Base-by-base conservation (phyloP, 2,113 vertebrate genomes). In the Melanerpes formicivorus region DNA sequence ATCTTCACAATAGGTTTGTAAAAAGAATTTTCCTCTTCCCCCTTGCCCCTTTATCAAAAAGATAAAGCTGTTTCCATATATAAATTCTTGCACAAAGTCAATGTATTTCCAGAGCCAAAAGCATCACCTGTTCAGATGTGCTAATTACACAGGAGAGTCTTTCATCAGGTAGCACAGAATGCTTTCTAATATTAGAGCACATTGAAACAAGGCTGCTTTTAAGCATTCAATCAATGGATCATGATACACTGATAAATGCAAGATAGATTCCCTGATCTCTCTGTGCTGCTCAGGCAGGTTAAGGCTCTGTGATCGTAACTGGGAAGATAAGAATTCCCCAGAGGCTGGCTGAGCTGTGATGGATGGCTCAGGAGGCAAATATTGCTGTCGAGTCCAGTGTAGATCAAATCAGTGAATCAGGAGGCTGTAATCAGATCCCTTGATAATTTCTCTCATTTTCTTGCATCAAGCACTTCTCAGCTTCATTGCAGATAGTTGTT, bases 241-340 rank as follows among this genome's bases (percentile, higher is more conserved):
- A 60, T 19, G 80, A 80, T 84, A 79, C 27, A 72, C 40, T 11
- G 60, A 84, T 79, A 89, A 92, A 96, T 62, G 40, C 50, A 72
- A 52, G 27, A 44, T 54, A 8, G 54, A 48, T 72, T 78, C 58
- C 37, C 52, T 50, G 74, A 32, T 88, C 58, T 67, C 26, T 27
- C 0, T 16, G 40, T 88, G 62, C 74, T 84, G 48, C 62, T 81
- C 54, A 26, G 62, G 80, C 37, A 60, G 25, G 69, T 90, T 30
- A 64, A 56, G 77, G 86, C 74, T 50, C 34, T 44, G 0, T 78
- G 76, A 62, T 88, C 42, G 67, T 60, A 64, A 1, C 54, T 44
- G 70, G 80, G 78, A 90, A 92, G 80, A 65, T 54, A 86, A 90
- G 71, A 90, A 75, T 72, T 29, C 84, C 69, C 63, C 40, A 14